A percentile compares a stretch with the other conserved stretches of the same genome.
Evolutionary conservation across 2,797 vertebrate genomes (phyloP).

Genomic region (Gephyroberyx darwinii): DNA sequence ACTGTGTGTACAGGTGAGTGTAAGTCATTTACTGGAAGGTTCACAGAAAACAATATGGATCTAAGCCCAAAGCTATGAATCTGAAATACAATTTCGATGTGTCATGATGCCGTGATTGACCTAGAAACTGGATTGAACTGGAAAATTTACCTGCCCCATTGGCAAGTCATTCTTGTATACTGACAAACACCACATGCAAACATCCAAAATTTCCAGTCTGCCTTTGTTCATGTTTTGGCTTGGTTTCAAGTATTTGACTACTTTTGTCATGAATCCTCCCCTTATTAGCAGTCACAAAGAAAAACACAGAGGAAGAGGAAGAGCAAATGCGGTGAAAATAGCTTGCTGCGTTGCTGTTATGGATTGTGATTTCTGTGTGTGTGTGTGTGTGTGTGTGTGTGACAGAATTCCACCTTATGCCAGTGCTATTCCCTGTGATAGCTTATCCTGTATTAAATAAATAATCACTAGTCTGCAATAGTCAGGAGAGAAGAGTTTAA

Average conservation of each 20-base stretch:
- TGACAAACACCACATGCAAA: conserved; percentile 29
- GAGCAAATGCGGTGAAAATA: conserved; percentile 13
- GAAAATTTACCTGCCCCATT: not conserved
- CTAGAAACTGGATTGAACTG: conserved; percentile 10
- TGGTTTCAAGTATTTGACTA: conserved; percentile 24
- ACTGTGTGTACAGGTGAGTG: conserved; percentile 26
- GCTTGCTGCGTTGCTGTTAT: too few species aligned
- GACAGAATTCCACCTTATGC: conserved; percentile 5
- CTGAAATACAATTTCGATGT: conserved; percentile 46
- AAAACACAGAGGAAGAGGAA: not conserved
- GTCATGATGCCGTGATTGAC: conserved; percentile 7
- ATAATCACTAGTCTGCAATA: conserved; percentile 27
- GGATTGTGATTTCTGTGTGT: too few species aligned
- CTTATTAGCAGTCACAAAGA: conserved; percentile 34
- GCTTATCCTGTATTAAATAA: conserved; percentile 36
- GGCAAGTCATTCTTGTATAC: conserved; percentile 21
- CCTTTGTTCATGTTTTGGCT: conserved; percentile 37
- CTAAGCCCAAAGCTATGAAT: conserved; percentile 24
- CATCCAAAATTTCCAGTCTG: not conserved
- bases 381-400: too few species aligned
- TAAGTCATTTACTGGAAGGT: not conserved
- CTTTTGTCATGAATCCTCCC: conserved; percentile 25
- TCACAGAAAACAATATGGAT: conserved; percentile 27
- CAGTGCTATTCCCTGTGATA: conserved; percentile 16
- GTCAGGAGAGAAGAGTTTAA: not conserved